These are phyloP conservation scores for Hippocampus kuda DNA, from an alignment of 2,797 vertebrate genomes.

Conservation along the genomic window DNA sequence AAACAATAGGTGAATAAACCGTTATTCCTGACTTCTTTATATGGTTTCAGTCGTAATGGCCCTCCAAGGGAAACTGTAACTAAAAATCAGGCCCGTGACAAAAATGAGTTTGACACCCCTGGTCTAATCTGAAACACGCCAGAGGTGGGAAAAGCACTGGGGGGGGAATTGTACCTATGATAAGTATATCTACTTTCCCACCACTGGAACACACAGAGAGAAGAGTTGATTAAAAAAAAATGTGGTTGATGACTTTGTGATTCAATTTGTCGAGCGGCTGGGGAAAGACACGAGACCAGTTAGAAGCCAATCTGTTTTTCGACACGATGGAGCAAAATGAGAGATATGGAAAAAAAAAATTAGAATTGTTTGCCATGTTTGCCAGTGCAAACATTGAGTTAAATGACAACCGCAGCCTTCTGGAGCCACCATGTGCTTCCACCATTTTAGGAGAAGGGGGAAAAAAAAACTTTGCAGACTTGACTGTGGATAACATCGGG, in stretches of 20 bases:
- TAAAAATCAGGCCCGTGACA: no score
- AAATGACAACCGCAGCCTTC: slow-evolving; percentile 32
- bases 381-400: slow-evolving; percentile 40
- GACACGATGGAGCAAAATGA: slow-evolving; percentile 43
- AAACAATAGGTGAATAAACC: no score
- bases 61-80: no score
- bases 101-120: no score
- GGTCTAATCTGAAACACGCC: slow-evolving; percentile 12
- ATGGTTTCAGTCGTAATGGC: no score
- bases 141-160: background rate
- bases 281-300: slow-evolving; percentile 18
- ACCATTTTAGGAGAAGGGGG: background rate
- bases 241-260: slow-evolving; percentile 15
- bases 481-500: background rate
- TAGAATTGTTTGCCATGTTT: slow-evolving; percentile 22
- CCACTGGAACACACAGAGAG: background rate
- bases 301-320: slow-evolving; percentile 34
- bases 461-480: background rate
- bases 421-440: slow-evolving; percentile 39
- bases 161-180: background rate
- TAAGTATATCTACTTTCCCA: slow-evolving; percentile 3
- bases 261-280: slow-evolving; percentile 33
- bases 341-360: slow-evolving; percentile 12
- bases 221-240: background rate
- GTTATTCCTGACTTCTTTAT: no score